Base-by-base conservation (phyloP, 2,888 invertebrate genomes). In the Chymomyza fuscimana region DNA sequence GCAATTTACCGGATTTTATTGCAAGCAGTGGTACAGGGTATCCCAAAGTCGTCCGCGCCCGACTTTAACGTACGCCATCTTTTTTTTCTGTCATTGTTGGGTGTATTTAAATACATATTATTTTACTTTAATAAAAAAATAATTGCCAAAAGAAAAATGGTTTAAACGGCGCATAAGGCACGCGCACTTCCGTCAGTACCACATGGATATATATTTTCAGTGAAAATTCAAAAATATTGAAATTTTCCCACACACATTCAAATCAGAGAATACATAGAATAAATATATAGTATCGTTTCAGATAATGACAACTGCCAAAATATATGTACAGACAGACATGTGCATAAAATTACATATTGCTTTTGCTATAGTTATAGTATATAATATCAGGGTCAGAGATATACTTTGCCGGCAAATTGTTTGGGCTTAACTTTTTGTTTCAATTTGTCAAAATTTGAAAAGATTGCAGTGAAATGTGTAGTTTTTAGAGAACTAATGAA, bases 161-260 rank as follows among this genome's bases (percentile, higher is more conserved):
- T 73, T 73, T 76, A 68, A 79, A 79, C 40, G 59, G 64, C 61
- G 54, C 65, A 51, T 32, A 36, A 73, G 74, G 80, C 79, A 86
- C 81, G 83, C 81, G 81, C 78, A 79, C 83, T 84, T 84, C 84
- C 87, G 83, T 76, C 77, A 72, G 10, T 12, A 16, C 12, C 2
- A 25, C 4, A 19, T 46, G 4, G 12, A 52, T 7, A 62, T 70
- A 71, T 72, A 69, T 75, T 77, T 79, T 73, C 61, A 69, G 16
- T 61, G 69, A 86, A 80, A 71, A 79, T 72, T 65, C 52, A 66
- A 76, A 73, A 73, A 58, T 15, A 7, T 66, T 70, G 62, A 73
- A 9, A 63, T 76, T 67, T 76, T 65, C 66, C 56, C 46, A 60
- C 60, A 54, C 54, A 19, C 52, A 52, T 19, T 52, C 5, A 7